Percentiles rank a stretch among this genome's conserved stretches.
phyloP scores from a whole-genome alignment of 2,888 invertebrate species.

The Anoplius nigerrimus region DNA sequence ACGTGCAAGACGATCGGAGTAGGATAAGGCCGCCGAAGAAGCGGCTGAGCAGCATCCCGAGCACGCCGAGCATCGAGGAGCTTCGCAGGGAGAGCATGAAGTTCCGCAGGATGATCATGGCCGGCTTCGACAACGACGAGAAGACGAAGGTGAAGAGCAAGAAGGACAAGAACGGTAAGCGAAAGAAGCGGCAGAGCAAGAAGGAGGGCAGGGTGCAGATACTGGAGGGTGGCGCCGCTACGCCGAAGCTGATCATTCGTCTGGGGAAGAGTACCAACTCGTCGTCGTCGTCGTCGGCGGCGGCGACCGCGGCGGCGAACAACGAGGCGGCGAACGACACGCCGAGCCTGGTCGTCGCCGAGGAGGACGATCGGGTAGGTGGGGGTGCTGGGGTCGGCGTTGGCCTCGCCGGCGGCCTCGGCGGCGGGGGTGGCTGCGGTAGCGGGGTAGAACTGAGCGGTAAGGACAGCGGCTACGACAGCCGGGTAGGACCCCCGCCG shows the following conservation, averaged over 20 bases:
- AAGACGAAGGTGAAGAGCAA: constrained; percentile 74
- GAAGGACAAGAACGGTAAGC: constrained; percentile 78
- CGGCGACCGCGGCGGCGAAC: no score
- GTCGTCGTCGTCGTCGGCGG: no score
- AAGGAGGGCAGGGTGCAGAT: constrained; percentile 77
- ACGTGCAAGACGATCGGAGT: constrained; percentile 68
- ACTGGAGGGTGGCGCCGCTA: constrained; percentile 79
- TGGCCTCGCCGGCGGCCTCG: constrained; percentile 13
- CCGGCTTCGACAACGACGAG: constrained; percentile 86
- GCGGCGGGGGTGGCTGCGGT: background rate
- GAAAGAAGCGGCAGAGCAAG: constrained; percentile 76
- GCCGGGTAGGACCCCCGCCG: constrained; percentile 58
- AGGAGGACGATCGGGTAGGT: constrained; percentile 33
- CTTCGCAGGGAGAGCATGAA: constrained; percentile 91
- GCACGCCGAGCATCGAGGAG: constrained; percentile 86
- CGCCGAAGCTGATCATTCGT: constrained; percentile 87
- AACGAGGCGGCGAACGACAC: constrained; percentile 17
- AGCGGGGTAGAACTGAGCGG: background rate
- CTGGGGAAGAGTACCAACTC: constrained; percentile 68
- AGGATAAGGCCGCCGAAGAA: constrained; percentile 87
- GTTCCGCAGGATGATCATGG: constrained; percentile 89
- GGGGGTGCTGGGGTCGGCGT: constrained; percentile 39
- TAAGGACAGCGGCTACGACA: constrained; percentile 44
- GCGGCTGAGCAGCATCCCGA: constrained; percentile 79
- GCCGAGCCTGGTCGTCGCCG: constrained; percentile 17